Base-by-base conservation (phyloP, 2,113 vertebrate genomes). In the Desmodus rotundus region DNA sequence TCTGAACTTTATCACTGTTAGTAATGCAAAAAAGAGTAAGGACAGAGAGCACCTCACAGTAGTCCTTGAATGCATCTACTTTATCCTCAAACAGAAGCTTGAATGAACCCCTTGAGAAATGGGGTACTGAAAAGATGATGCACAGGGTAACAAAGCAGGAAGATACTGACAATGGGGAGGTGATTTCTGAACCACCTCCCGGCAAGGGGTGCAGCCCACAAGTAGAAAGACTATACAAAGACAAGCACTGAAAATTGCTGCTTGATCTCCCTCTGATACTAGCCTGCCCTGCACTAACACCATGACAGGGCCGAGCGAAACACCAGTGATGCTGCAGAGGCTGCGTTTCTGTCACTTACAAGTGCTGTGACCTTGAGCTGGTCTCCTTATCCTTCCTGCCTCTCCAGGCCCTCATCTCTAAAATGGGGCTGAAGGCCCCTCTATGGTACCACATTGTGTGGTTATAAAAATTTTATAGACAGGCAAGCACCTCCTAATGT, bases 101-200 rank as follows among this genome's bases (percentile, higher is more conserved):
- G 38, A 93, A 92, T 88, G 97, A 97, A 14, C 77, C 73, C 22
- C 16, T 31, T 16, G 72, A 89, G 95, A 87, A 94, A 97, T 41
- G 0, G n/a, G 61, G 26, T 65, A 56, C 93, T 73, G 87, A 94
- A 84, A 89, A 77, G 96, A 92, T 19, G 65, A 83, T 73, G 22
- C 87, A 92, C 67, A 50, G 96, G 94, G 88, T 94, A 98, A 98
- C 98, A 98, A 98, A 97, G 97, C 97, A 63, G 82, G 84, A 63
- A 95, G 85, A 68, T 45, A 95, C 96, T 88, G 2, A 91, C 70
- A 77, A 95, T 92, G 65, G 65, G 91, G 72, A 97, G 91, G 65
- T 63, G 96, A 89, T 33, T 70, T 98, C 97, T 92, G 97, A 98
- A 96, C 97, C 98, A 93, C 95, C 98, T 93, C 85, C 97, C 98